Evolutionary conservation across 2,113 vertebrate species (phyloP).

Genomic region (Lepidiolamprologus cunningtoni): DNA sequence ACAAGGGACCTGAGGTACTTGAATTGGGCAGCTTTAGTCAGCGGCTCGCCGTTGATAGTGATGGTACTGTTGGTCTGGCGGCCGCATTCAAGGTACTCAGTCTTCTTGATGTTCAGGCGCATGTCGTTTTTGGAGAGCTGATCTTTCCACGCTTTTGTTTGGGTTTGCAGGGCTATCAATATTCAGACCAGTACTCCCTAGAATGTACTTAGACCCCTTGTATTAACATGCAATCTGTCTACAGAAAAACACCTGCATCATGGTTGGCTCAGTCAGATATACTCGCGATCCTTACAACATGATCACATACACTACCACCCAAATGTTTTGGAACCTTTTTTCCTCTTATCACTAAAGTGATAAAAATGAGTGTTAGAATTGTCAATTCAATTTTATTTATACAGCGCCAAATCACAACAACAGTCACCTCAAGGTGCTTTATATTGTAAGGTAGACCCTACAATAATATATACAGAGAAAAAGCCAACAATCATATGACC

Average conservation of each 20-base stretch:
- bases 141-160: rapidly evolving
- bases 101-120: background rate
- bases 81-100: rapidly evolving
- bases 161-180: background rate
- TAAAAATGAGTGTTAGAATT: background rate
- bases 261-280: background rate
- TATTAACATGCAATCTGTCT: background rate
- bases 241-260: background rate
- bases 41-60: rapidly evolving
- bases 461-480: background rate
- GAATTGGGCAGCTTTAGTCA: too few relatives aligned
- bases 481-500: background rate
- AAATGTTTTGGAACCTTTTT: background rate
- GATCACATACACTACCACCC: background rate
- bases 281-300: background rate
- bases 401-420: background rate
- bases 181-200: background rate
- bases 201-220: background rate
- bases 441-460: background rate
- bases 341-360: background rate
- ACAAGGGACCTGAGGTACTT: too few relatives aligned
- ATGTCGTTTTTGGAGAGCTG: background rate
- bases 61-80: rapidly evolving
- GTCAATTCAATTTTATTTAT: background rate
- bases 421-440: background rate